Evolutionary conservation across 1,140 invertebrate species (phyloP).

Genomic region (Rhagoletis zephyria): DNA sequence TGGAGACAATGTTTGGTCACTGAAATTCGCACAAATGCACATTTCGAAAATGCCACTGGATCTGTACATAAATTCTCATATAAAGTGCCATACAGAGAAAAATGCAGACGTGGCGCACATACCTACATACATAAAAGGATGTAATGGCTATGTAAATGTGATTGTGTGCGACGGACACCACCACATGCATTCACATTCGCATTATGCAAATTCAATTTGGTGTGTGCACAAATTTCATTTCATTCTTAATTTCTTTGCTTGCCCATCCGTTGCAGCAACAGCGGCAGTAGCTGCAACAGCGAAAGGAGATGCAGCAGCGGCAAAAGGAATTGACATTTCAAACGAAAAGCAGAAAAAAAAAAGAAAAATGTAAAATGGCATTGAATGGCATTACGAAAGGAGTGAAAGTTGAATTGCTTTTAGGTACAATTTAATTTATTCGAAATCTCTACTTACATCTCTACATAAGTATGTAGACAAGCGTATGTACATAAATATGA

Average conservation of each 20-base stretch:
- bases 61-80: neutral
- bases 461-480: neutral
- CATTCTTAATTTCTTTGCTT: conserved; percentile 44
- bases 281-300: neutral
- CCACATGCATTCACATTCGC: neutral
- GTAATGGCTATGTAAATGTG: neutral
- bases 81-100: neutral
- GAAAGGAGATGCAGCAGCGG: neutral
- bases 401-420: conserved; percentile 28
- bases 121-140: neutral
- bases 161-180: neutral
- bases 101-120: neutral
- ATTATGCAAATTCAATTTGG: conserved; percentile 47
- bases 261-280: neutral
- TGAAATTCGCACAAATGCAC: conserved; percentile 32
- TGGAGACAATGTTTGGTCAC: neutral
- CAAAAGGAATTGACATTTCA: neutral
- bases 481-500: neutral
- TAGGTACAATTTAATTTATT: neutral
- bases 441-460: neutral
- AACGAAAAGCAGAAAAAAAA: neutral
- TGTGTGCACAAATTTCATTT: conserved; percentile 30
- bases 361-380: neutral
- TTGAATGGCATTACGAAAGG: neutral
- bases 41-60: neutral